Evolutionary conservation across 2,797 vertebrate species (phyloP).

Genomic region (Rhinatrema bivittatum): DNA sequence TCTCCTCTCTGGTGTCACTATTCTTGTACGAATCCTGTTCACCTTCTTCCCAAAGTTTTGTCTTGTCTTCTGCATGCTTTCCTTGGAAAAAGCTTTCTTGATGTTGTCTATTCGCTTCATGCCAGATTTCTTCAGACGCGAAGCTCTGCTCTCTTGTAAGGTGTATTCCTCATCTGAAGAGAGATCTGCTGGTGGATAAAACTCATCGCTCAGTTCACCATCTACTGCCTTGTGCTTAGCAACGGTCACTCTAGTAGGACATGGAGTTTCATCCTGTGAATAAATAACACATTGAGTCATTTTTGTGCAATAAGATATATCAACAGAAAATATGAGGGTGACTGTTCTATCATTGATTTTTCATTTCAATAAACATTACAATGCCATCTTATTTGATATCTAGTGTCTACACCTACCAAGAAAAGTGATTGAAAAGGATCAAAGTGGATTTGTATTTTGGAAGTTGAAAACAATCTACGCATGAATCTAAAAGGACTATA

Average conservation of each 20-base stretch:
- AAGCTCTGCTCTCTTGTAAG: conserved; percentile 72
- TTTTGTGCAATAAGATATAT: too few relatives aligned
- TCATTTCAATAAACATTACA: too few relatives aligned
- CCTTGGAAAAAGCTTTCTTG: conserved; percentile 90
- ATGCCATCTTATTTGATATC: too few relatives aligned
- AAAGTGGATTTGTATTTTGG: too few relatives aligned
- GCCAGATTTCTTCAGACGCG: conserved; percentile 78
- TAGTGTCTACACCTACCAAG: too few relatives aligned
- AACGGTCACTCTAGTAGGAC: conserved; percentile 57
- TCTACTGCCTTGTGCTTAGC: conserved; percentile 55
- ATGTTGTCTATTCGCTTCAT: conserved; percentile 80
- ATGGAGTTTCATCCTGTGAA: conserved; percentile 73
- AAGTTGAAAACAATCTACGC: too few relatives aligned
- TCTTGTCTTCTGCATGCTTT: conserved; percentile 84
- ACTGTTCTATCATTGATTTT: too few relatives aligned
- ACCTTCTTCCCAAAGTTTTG: conserved; percentile 84
- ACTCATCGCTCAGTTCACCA: conserved; percentile 58
- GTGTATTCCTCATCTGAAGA: conserved; percentile 91
- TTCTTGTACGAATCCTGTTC: conserved; percentile 81
- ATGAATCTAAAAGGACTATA: too few relatives aligned
- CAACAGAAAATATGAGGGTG: too few relatives aligned
- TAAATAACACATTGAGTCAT: too few relatives aligned
- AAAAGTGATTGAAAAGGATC: too few relatives aligned
- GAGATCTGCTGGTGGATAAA: conserved; percentile 76
- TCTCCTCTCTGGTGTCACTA: conserved; percentile 81